Conservation (phyloP, 2,888 invertebrate species). For the Phaedon cochleariae region DNA sequence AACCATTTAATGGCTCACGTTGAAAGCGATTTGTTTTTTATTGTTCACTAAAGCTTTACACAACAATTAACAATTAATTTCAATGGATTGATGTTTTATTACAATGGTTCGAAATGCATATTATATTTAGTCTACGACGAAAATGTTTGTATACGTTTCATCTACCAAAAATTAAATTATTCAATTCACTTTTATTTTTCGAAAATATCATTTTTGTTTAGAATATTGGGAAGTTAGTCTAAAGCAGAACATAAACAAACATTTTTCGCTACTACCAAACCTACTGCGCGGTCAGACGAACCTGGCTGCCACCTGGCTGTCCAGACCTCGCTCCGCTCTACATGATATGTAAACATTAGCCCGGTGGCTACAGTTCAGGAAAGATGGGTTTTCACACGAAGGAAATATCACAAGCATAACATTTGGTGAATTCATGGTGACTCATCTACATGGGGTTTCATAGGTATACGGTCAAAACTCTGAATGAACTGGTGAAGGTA, state of each 20-base stretch:
- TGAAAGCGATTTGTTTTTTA: conserved; percentile 53
- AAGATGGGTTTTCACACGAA: neutral
- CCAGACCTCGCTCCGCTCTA: conserved; percentile 39
- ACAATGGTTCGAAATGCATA: conserved; percentile 59
- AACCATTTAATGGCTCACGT: conserved; percentile 56
- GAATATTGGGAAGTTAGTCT: too few relatives aligned
- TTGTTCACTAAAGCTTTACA: conserved; percentile 58
- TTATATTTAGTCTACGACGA: conserved; percentile 50
- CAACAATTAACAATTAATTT: conserved; percentile 58
- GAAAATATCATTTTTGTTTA: too few relatives aligned
- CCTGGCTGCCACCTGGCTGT: conserved; percentile 8
- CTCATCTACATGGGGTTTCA: too few relatives aligned
- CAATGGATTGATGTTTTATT: conserved; percentile 51
- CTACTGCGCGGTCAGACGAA: conserved; percentile 41
- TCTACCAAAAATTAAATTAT: neutral
- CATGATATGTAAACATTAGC: conserved; percentile 44
- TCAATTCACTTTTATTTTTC: too few relatives aligned
- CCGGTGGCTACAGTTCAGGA: neutral
- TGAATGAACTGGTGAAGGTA: too few relatives aligned
- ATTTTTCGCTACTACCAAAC: conserved; percentile 45
- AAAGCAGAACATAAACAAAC: conserved; percentile 37
- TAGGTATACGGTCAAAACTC: too few relatives aligned
- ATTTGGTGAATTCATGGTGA: too few relatives aligned
- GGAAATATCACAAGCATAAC: too few relatives aligned
- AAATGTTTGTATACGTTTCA: conserved; percentile 23